A percentile compares a stretch with the other conserved stretches of the same genome.
Conservation (phyloP, 2,113 vertebrate species). For the Limnothrissa miodon region DNA sequence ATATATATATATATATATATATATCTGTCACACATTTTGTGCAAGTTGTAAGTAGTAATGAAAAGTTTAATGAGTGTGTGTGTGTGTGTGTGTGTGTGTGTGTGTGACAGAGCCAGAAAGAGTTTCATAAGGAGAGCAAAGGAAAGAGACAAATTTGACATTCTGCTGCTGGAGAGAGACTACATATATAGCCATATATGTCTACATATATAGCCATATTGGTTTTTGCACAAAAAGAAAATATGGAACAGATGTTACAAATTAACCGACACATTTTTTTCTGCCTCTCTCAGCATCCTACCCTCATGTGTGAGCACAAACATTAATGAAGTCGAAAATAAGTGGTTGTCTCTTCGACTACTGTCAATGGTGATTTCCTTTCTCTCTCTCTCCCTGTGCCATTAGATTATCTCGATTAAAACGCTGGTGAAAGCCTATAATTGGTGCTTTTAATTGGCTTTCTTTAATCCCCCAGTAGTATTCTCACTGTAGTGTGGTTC, state of each 20-base stretch:
- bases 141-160: neutral
- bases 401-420: neutral
- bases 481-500: neutral
- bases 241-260: conserved; percentile 14
- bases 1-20: no score
- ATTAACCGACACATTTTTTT: neutral
- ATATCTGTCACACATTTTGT: neutral
- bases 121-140: neutral
- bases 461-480: neutral
- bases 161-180: neutral
- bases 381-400: neutral
- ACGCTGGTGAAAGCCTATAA: neutral
- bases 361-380: neutral
- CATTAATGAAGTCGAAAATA: neutral
- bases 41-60: neutral
- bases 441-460: neutral
- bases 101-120: neutral
- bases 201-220: neutral
- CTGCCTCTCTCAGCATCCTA: neutral
- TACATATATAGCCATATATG: neutral
- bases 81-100: neutral
- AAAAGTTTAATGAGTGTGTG: neutral
- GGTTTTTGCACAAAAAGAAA: neutral
- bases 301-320: neutral
- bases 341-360: neutral